phyloP scores from a whole-genome alignment of 2,888 invertebrate species.

The Cataglyphis altisquamis region DNA sequence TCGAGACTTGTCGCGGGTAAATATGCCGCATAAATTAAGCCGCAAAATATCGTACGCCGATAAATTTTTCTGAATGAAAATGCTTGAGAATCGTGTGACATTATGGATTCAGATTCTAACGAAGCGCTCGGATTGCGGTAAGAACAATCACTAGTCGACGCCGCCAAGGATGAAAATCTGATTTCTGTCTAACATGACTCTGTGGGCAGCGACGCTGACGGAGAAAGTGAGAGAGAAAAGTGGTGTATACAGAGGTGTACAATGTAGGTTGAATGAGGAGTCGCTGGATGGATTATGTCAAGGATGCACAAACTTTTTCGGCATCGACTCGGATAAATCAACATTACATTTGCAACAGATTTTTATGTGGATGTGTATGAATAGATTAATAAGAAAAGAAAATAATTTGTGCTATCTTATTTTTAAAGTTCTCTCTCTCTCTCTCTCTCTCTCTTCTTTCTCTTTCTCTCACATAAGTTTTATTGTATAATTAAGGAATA shows the following conservation, averaged over 20 bases:
- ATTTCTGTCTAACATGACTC: conserved; percentile 19
- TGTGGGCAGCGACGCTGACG: conserved; percentile 36
- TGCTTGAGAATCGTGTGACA: not conserved
- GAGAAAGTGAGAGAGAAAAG: conserved; percentile 47
- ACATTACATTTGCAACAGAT: not conserved
- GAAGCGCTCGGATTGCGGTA: conserved; percentile 27
- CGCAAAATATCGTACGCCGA: not conserved
- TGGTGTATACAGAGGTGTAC: conserved; percentile 35
- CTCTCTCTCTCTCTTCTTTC: not conserved
- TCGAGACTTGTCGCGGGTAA: not conserved
- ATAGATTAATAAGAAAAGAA: not conserved
- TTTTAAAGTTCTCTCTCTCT: not conserved
- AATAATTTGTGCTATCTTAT: not conserved
- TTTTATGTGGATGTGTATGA: not conserved
- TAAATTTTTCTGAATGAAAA: conserved; percentile 41
- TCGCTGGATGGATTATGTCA: conserved; percentile 77
- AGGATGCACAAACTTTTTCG: conserved; percentile 52
- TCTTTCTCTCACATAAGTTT: not conserved
- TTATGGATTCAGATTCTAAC: conserved; percentile 6
- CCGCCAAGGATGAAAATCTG: conserved; percentile 26
- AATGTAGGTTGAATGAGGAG: conserved; percentile 43
- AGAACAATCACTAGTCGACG: conserved; percentile 38
- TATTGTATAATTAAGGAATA: not conserved
- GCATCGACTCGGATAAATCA: conserved; percentile 16
- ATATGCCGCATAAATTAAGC: not conserved